phyloP scores from a whole-genome alignment of 2,888 invertebrate species.

The Ditula angustiorana region DNA sequence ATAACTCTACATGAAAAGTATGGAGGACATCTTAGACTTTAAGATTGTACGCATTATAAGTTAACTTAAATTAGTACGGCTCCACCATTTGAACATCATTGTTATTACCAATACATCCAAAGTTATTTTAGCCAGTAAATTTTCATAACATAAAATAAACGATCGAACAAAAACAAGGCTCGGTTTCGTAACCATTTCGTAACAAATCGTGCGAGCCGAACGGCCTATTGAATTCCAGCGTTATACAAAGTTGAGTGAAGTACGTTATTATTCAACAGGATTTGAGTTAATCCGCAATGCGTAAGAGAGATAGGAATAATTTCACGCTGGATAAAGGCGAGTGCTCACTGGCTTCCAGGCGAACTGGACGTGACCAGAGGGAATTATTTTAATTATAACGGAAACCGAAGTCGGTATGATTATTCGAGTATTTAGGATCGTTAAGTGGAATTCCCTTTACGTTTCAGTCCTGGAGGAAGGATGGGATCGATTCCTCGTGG shows the following conservation, averaged over 20 bases:
- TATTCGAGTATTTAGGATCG: conserved; percentile 1
- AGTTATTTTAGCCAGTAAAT: too few species aligned
- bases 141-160: not conserved
- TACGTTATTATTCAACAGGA: conserved; percentile 38
- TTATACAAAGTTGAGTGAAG: conserved; percentile 25
- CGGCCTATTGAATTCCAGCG: conserved; percentile 13
- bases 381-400: conserved; percentile 12
- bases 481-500: not conserved
- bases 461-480: not conserved
- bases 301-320: conserved; percentile 37
- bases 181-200: conserved; percentile 25
- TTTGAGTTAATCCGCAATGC: conserved; percentile 35
- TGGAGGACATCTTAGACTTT: too few species aligned
- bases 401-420: not conserved
- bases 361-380: not conserved
- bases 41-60: too few species aligned
- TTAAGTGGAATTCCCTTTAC: conserved; percentile 2
- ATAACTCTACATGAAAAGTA: too few species aligned
- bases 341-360: conserved; percentile 6
- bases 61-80: too few species aligned
- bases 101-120: too few species aligned
- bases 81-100: too few species aligned
- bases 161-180: conserved; percentile 10
- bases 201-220: conserved; percentile 24
- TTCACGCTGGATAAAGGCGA: conserved; percentile 13